phyloP scores from a whole-genome alignment of 2,888 invertebrate genomes.

The Himalopsyche tibetana region DNA sequence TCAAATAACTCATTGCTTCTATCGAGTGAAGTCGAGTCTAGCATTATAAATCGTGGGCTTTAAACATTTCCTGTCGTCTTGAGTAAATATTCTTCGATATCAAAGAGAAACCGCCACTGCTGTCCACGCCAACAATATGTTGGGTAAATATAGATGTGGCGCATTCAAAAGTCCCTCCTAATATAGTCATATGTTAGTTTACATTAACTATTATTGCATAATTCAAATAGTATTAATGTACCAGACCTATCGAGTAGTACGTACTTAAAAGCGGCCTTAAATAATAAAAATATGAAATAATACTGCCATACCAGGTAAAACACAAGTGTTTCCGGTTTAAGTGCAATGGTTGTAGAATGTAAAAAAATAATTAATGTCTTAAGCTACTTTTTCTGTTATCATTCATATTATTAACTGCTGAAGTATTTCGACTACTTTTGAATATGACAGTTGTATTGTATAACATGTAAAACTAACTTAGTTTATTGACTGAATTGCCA shows the following conservation, averaged over 20 bases:
- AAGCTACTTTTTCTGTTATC: no score
- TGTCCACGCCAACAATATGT: slow-evolving; percentile 61
- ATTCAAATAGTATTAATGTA: slow-evolving; percentile 56
- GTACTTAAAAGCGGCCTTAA: not conserved
- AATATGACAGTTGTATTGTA: no score
- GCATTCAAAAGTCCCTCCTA: slow-evolving; percentile 64
- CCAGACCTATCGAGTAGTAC: not conserved
- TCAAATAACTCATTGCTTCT: slow-evolving; percentile 53
- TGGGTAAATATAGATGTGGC: slow-evolving; percentile 64
- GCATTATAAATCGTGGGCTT: slow-evolving; percentile 64
- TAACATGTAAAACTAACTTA: no score
- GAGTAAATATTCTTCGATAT: slow-evolving; percentile 63
- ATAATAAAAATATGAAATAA: not conserved
- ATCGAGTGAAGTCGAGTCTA: slow-evolving; percentile 48
- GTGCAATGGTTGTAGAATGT: no score
- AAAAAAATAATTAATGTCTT: no score
- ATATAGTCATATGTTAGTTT: slow-evolving; percentile 63
- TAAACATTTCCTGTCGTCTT: slow-evolving; percentile 65
- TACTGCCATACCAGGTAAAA: no score
- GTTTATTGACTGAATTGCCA: no score
- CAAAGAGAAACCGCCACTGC: slow-evolving; percentile 60
- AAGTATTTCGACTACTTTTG: no score
- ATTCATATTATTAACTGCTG: no score
- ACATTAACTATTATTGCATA: slow-evolving; percentile 60
- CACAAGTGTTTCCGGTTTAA: no score